These are phyloP conservation scores for Sycobia sp. DNA, from an alignment of 1,140 invertebrate genomes.

Conservation along the genomic window DNA sequence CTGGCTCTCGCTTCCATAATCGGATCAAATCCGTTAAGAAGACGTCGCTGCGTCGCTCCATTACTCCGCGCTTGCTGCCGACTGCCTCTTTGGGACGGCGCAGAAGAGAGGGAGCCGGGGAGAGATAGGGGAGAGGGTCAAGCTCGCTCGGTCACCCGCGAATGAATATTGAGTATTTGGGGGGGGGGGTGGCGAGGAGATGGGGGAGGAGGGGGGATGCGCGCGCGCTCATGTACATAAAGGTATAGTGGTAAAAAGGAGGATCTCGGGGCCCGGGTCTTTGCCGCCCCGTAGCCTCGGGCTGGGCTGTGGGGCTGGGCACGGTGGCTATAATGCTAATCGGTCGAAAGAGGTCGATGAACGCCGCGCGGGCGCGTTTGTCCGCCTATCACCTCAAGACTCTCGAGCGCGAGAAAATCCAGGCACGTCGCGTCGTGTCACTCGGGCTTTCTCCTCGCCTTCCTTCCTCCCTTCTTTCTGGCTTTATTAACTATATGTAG, in stretches of 20 bases:
- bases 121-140: background rate
- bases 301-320: no score
- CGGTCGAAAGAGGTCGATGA: conserved; percentile 24
- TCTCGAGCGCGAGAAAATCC: conserved; percentile 20
- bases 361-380: conserved; percentile 5
- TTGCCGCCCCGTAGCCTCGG: no score
- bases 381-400: background rate
- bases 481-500: no score
- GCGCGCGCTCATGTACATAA: no score
- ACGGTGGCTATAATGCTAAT: conserved; percentile 13
- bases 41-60: background rate
- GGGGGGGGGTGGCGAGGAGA: no score
- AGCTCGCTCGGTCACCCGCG: background rate
- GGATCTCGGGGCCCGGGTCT: background rate
- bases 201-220: no score
- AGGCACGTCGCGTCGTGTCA: conserved; percentile 18
- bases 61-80: no score
- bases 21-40: no score
- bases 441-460: no score
- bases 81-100: no score
- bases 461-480: conserved; percentile 13
- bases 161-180: conserved; percentile 25
- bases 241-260: background rate
- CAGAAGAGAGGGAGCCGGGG: background rate
- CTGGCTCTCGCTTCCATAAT: no score